Base-by-base conservation (phyloP, 2,113 vertebrate genomes). In the Oriolus oriolus region DNA sequence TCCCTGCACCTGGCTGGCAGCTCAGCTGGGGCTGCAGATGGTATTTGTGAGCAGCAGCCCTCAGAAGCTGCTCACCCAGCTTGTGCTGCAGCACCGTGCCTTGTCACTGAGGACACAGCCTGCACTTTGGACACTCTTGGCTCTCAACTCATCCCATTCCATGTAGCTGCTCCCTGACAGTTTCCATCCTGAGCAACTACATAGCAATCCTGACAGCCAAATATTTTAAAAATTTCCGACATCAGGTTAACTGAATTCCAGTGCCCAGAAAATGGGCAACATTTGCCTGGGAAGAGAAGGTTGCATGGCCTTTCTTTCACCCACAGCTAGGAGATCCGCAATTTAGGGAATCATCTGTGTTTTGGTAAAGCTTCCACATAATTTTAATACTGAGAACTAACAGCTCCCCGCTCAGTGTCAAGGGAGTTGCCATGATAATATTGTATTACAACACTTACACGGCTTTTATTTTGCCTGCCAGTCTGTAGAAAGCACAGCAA, bases 51-150 rank as follows among this genome's bases (percentile, higher is more conserved):
- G n/a, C n/a, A 14, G 7, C n/a, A 91, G 31, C 47, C 18, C 24
- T 16, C 1, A 2, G 23, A 0, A 0, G 2, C 65, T 57, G 27
- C 60, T 78, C 41, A 30, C 7, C 10, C 75, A 42, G 37, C 24
- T 9, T 4, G 28, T 19, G 66, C 33, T 42, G 85, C n/a, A 60
- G 70, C 21, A 13, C 10, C 7, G 8, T 1, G 1, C 14, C 23
- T 33, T 3, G 0, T 5, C 7, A 0, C 27, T 2, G 21, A 75
- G 33, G 13, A 39, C 28, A 20, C 35, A 50, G 44, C 13, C 33
- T 9, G 33, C 3, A 2, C 26, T 41, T 49, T 3, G 45, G 49
- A 45, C 16, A 24, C 22, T 16, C 20, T 56, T 0, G 0, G 17
- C 33, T 87, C 53, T 26, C 74, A 69, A 1, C 26, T 77, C 11